Evolutionary conservation across 1,140 invertebrate species (phyloP).

Genomic region (Halictus rubicundus): DNA sequence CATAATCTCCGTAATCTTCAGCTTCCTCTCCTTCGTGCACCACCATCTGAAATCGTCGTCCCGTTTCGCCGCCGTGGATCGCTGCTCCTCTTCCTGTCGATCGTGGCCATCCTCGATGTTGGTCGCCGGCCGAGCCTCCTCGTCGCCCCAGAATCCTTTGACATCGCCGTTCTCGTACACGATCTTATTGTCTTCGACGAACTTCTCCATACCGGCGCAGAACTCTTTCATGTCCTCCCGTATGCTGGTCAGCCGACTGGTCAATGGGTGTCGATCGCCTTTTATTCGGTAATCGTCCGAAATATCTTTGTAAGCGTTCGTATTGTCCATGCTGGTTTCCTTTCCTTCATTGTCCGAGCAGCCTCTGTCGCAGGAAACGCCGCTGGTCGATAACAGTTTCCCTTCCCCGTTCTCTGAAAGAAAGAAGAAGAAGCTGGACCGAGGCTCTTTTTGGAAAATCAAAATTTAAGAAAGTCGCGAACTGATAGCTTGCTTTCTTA

Average conservation of each 20-base stretch:
- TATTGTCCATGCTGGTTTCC: neutral
- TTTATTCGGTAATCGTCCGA: conserved; percentile 33
- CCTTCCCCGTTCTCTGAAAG: neutral
- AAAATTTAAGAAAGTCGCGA: too few relatives aligned
- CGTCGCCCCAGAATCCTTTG: conserved; percentile 57
- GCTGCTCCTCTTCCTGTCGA: neutral
- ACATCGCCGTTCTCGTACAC: conserved; percentile 61
- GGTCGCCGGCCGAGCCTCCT: neutral
- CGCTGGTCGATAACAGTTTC: neutral
- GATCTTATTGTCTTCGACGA: conserved; percentile 62
- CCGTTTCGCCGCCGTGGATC: neutral
- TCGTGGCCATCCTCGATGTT: neutral
- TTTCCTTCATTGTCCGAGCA: neutral
- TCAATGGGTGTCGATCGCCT: conserved; percentile 13
- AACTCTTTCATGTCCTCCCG: conserved; percentile 66
- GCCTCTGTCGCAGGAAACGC: conserved; percentile 36
- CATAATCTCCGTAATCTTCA: conserved; percentile 29
- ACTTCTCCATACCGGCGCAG: conserved; percentile 56
- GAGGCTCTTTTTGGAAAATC: too few relatives aligned
- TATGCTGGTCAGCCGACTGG: conserved; percentile 54
- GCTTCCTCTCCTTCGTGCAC: conserved; percentile 36
- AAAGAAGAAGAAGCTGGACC: neutral
- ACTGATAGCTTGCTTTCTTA: too few relatives aligned
- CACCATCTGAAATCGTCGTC: conserved; percentile 37
- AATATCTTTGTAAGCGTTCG: conserved; percentile 1